Base-by-base conservation (phyloP, 2,888 invertebrate species). In the Uloborus plumipes region DNA sequence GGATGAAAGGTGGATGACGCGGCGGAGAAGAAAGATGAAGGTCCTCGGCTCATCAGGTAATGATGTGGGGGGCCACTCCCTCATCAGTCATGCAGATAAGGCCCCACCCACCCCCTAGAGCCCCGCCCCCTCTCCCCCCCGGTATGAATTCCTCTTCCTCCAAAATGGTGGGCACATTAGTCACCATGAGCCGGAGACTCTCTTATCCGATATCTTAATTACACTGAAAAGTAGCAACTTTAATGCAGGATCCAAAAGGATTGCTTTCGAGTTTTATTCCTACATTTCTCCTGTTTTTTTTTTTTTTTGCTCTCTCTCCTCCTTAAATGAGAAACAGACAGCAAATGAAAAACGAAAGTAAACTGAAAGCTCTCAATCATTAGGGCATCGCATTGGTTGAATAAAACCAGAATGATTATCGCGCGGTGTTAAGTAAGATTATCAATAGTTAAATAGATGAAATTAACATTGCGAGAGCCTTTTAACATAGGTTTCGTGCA, bases 41-140 rank as follows among this genome's bases (percentile, higher is more conserved):
- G 62, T 69, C 61, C 62, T 53, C 49, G 74, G 69, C 80, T 81
- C 80, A 81, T 81, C 74, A 74, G 69, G 80, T 81, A 81, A 81
- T 81, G 80, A 74, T 64, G 74, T 64, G 73, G 73, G 71, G 65
- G 61, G 64, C 80, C 74, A 62, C 69, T 55, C 72, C 73, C 80
- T 81, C 80, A 81, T 81, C 80, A 70, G 70, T 81, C 80, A 81
- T 81, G 80, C 74, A 81, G 80, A 81, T 81, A 81, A 81, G 74
- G 62, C 64, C 73, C 74, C 80, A 73, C 80, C 72, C 70, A 66
- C 80, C 53, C 64, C 16, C 16, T 20, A 9, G 13, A 16, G 49
- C 47, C 49, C 69, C 20, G 71, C 64, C 26, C 62, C 20, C 59
- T 49, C 55, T 67, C 65, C 71, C 22, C n/a, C 69, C 15, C 53